Base-by-base conservation (phyloP, 2,888 invertebrate species). In the Ferrisia virgata region DNA sequence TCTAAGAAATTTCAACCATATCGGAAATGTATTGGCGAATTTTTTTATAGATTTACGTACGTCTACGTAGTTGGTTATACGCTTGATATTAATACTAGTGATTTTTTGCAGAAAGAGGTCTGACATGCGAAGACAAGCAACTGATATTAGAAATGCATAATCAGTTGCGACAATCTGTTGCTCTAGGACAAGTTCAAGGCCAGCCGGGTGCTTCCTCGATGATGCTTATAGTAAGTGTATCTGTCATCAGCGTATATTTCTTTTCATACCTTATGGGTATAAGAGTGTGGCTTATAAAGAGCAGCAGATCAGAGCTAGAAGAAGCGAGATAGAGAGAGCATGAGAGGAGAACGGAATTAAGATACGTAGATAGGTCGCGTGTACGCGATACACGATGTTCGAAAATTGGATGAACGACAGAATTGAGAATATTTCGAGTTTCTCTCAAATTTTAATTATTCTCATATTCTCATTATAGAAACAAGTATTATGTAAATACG, bases 91-190 rank as follows among this genome's bases (percentile, higher is more conserved):
- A 53, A 25, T 33, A n/a, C 33, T 13, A 22, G 9, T 33, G 36
- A 72, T n/a, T 72, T 33, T 36, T 13, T 28, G 72, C 82, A 82
- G 82, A 82, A 28, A 40, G 76, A 82, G 93, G 93, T 86, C 90
- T 95, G 88, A 90, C 93, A 84, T 91, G 92, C 87, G 91, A 91
- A 87, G 95, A 95, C 87, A 94, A 92, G 88, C 92, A 93, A 89
- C 90, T 91, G 85, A 95, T 96, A 87, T 91, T 96, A 86, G 93
- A 94, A 88, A 92, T 93, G 87, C 96, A 96, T 90, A 96, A 96
- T 89, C 92, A 92, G 86, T 91, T 94, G 86, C 90, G 96, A 87
- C 94, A 94, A 89, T 91, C 92, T 72, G 93, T 95, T 86, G 95
- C 96, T 85, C 90, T 94, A 86, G 96, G 96, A 79, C 93, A 92